A percentile compares a stretch with the other conserved stretches of the same genome.
Evolutionary conservation across 1,140 invertebrate species (phyloP).

Genomic region (Venustaconcha ellipsiformis): DNA sequence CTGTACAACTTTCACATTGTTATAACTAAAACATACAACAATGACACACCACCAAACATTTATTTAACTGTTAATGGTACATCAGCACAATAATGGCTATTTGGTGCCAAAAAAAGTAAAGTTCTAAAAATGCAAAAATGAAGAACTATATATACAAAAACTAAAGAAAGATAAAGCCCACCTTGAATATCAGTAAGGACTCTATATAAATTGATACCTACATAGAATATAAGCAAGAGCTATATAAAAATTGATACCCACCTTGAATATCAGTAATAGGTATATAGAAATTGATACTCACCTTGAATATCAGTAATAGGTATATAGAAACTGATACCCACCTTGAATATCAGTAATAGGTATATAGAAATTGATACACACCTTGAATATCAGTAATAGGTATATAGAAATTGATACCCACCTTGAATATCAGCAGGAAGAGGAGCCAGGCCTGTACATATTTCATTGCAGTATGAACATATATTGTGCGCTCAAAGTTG

Average conservation of each 20-base stretch:
- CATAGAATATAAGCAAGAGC: slow-evolving; percentile 52
- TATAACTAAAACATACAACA: too few species aligned
- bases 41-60: too few species aligned
- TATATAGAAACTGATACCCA: too few species aligned
- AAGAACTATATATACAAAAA: too few species aligned
- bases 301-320: too few species aligned
- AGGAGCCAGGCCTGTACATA: slow-evolving; percentile 54
- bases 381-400: slow-evolving; percentile 53
- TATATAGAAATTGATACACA: slow-evolving; percentile 23
- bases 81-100: too few species aligned
- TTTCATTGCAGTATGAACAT: slow-evolving; percentile 50
- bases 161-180: slow-evolving; percentile 12
- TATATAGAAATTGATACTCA: too few species aligned
- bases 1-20: background rate
- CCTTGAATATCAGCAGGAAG: slow-evolving; percentile 59
- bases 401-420: slow-evolving; percentile 24
- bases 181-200: slow-evolving; percentile 49
- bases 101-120: too few species aligned
- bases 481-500: slow-evolving; percentile 45
- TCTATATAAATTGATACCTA: too few species aligned
- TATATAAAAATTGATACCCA: slow-evolving; percentile 23
- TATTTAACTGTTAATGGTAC: too few species aligned
- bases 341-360: too few species aligned
- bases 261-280: slow-evolving; percentile 49
- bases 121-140: too few species aligned